Evolutionary conservation across 2,888 invertebrate species (phyloP).

Genomic region (Lysandra bellargus): DNA sequence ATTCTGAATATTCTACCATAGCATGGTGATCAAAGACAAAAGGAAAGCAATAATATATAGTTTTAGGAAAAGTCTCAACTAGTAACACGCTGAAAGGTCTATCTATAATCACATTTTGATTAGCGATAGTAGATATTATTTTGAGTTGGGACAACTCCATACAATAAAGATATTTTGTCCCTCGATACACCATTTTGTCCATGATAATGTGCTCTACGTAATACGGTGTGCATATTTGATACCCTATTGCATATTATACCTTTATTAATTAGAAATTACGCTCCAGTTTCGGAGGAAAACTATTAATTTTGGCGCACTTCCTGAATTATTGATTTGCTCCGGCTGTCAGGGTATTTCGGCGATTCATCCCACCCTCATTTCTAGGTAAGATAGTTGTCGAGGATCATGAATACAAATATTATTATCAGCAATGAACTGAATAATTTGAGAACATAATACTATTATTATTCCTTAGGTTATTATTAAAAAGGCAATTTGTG

Average conservation of each 20-base stretch:
- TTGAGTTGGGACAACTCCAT: too few relatives aligned
- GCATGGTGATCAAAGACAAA: too few relatives aligned
- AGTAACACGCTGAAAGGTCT: too few relatives aligned
- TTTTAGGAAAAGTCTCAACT: too few relatives aligned
- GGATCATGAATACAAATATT: conserved; percentile 7
- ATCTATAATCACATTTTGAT: too few relatives aligned
- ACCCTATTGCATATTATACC: neutral
- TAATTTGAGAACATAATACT: neutral
- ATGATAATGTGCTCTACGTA: too few relatives aligned
- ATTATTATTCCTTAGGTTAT: neutral
- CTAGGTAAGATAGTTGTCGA: conserved; percentile 24
- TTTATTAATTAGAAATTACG: conserved; percentile 15
- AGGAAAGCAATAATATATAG: too few relatives aligned
- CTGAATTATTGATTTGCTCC: conserved; percentile 32
- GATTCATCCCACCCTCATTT: conserved; percentile 33
- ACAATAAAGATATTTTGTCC: too few relatives aligned
- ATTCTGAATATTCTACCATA: too few relatives aligned
- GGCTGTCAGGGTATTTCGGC: conserved; percentile 33
- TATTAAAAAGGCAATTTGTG: neutral
- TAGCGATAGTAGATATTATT: too few relatives aligned
- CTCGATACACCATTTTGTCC: too few relatives aligned
- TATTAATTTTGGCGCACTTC: conserved; percentile 22
- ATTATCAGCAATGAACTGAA: neutral
- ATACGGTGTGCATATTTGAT: neutral
- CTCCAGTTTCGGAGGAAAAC: conserved; percentile 3